Base-by-base conservation (phyloP, 1,140 invertebrate species). In the Stegodyphus mimosarum region DNA sequence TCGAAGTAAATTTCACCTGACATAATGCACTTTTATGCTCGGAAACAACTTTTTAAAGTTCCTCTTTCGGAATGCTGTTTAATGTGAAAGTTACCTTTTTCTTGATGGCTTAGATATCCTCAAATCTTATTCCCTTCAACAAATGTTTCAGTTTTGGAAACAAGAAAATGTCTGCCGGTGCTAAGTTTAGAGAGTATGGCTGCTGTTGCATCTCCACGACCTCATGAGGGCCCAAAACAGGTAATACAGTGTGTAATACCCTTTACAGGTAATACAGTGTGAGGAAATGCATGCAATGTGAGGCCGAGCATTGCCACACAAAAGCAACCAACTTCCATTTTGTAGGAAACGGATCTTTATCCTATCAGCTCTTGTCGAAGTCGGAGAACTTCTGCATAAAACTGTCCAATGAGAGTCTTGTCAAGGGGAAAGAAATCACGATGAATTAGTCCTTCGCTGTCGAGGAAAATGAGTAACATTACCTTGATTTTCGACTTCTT, bases 111-210 rank as follows among this genome's bases (percentile, higher is more conserved):
- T 55, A 7, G 7, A 55, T 6, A 17, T 10, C n/a, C 17, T 10
- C 7, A 66, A 66, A 55, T 55, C 53, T 17, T 15, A 6, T 66
- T 66, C 17, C 6, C 64, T 15, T 66, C 64, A 17, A 6, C 53
- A 6, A 64, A 64, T 76, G 48, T 76, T 64, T 76, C 48, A 64
- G 2, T 33, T 76, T 76, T 6, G 60, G 74, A 76, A 66, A 64
- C 33, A 66, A 33, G 74, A 15, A 76, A 76, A 49, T 15, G 33
- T 66, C n/a, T 72, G 48, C 70, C 2, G 70, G 5, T 72, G 70
- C 49, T 49, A 72, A 3, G 49, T 52, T 48, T 72, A 18, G 18
- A 72, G 73, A 53, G 52, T 33, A 75, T 76, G 53, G 17, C 13
- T 53, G 74, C 60, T 63, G 53, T 9, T 76, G 1, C 55, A 64